A percentile compares a stretch with the other conserved stretches of the same genome.
phyloP scores from a whole-genome alignment of 2,888 invertebrate genomes.

The Lasiommata megera region DNA sequence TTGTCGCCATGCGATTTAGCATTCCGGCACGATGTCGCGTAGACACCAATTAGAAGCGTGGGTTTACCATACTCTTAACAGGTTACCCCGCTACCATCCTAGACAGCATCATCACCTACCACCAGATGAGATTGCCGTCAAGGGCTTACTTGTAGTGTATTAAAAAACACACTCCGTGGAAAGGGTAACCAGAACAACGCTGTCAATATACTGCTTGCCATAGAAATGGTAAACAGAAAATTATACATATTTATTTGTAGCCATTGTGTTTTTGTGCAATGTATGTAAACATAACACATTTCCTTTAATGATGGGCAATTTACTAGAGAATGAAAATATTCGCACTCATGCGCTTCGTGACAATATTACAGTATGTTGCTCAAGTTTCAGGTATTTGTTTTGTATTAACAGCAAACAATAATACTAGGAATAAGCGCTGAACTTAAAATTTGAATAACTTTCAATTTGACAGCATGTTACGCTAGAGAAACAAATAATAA shows the following conservation, averaged over 20 bases:
- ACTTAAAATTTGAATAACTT: conserved; percentile 6
- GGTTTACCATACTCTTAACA: too few relatives aligned
- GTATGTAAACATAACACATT: neutral
- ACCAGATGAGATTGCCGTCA: too few relatives aligned
- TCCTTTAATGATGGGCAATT: conserved; percentile 19
- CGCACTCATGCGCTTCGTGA: conserved; percentile 10
- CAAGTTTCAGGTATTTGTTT: neutral
- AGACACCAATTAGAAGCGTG: too few relatives aligned
- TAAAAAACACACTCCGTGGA: too few relatives aligned
- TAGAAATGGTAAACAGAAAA: neutral
- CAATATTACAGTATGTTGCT: neutral
- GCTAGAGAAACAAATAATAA: neutral
- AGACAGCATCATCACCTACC: too few relatives aligned
- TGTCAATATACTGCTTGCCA: neutral
- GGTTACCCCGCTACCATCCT: too few relatives aligned
- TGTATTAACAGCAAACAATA: neutral
- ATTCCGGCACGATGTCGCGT: too few relatives aligned
- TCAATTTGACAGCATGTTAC: neutral
- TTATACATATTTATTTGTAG: neutral
- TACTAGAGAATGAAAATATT: conserved; percentile 17
- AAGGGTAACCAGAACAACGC: neutral
- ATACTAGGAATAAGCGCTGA: neutral
- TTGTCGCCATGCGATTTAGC: too few relatives aligned
- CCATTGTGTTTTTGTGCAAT: neutral
- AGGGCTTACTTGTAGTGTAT: neutral